Conservation (phyloP, 2,113 vertebrate species). For the Ranitomeya imitator region DNA sequence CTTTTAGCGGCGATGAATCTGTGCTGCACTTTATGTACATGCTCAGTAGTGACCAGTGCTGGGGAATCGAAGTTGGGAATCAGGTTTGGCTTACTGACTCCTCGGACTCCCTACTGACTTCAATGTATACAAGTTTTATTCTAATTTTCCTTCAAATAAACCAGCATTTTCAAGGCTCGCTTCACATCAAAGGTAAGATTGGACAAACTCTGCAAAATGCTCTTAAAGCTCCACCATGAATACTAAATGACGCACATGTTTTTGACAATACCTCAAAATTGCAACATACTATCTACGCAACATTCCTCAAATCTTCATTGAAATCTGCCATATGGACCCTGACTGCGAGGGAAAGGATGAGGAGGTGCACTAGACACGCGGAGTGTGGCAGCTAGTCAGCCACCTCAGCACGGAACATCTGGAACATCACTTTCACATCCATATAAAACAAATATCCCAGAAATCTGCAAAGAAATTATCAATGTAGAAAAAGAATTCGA, state of each 20-base stretch:
- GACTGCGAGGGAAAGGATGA: background rate
- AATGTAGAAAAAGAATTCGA: too few species aligned
- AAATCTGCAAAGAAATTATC: background rate
- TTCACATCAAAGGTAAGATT: background rate
- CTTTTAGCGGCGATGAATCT: too few species aligned
- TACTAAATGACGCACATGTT: background rate
- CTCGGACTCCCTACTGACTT: too few species aligned
- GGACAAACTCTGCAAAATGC: background rate
- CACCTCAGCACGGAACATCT: constrained; percentile 35
- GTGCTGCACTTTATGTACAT: too few species aligned
- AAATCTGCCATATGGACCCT: background rate
- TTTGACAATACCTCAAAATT: background rate
- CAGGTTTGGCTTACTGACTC: too few species aligned
- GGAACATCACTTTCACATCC: constrained; percentile 4
- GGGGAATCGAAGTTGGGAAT: too few species aligned
- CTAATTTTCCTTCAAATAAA: background rate
- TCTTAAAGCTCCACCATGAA: background rate
- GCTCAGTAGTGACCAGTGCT: too few species aligned
- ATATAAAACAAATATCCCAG: background rate
- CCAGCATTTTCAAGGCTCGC: background rate
- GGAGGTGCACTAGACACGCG: background rate
- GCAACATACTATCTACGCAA: background rate
- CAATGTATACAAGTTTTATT: background rate
- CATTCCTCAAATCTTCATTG: background rate
- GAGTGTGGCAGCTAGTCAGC: background rate